Base-by-base conservation (phyloP, 1,140 invertebrate species). In the Arion vulgaris region DNA sequence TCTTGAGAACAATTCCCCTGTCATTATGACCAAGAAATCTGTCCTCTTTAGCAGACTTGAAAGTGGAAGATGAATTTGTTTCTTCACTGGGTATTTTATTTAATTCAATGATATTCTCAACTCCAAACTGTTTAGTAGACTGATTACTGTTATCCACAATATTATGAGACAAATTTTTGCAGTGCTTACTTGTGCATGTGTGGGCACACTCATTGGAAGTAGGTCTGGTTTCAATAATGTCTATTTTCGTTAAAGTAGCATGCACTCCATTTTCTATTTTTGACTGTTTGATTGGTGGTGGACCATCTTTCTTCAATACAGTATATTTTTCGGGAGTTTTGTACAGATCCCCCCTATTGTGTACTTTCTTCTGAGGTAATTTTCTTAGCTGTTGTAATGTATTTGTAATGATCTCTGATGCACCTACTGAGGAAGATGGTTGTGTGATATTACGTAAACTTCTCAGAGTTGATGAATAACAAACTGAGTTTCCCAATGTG, bases 381-480 rank as follows among this genome's bases (percentile, higher is more conserved):
- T 45, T 0, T 36, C 78, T 53, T 17, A 80, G n/a, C 36, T 49
- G 36, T 45, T 80, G 78, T 26, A 80, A 34, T 41, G 78, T 71
- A 49, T 49, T 51, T 2, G 78, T 71, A 36, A 69, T 66, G 7
- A 71, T 51, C 19, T 80, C 66, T 71, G 51, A 45, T 28, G 49
- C 39, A 23, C 36, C 39, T 9, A 1, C 32, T 28, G 62, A 49
- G 34, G 74, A 45, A 19, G 74, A 34, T 4, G 32, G 53, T 72
- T 38, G 71, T 7, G 15, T 66, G 1, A 49, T 68, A 7, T 45
- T 34, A 41, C 76, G 76, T 15, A 62, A 34, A 34, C 34, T 39
- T 53, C 66, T 51, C 57, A 78, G 36, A 78, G 53, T 78, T 39
- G 76, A 78, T 5, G 51, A 78, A 39, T 78, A 78, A 4, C 38